Conservation (phyloP, 2,888 invertebrate genomes). For the Chromoteleia sp. region DNA sequence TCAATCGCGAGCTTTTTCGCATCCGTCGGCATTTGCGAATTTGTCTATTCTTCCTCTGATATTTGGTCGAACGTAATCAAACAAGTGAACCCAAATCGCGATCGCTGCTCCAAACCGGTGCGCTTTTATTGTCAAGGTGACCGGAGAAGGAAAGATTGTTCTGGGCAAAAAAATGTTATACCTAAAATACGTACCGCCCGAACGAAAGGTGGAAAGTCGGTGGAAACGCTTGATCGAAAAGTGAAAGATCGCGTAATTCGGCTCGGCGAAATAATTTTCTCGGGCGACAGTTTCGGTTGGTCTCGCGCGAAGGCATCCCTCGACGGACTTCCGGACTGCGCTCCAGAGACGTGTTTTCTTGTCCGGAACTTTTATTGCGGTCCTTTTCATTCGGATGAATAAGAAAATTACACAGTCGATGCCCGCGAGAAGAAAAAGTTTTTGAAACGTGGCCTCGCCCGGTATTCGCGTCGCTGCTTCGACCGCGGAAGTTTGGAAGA, state of each 20-base stretch:
- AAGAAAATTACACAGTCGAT: slow-evolving; percentile 60
- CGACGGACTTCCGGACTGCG: slow-evolving; percentile 25
- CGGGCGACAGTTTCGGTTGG: too few species aligned
- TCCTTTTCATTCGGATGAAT: slow-evolving; percentile 52
- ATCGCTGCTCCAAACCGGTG: slow-evolving; percentile 3
- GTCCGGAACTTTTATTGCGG: slow-evolving; percentile 42
- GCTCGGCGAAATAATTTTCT: slow-evolving; percentile 26
- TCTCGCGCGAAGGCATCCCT: slow-evolving; percentile 13
- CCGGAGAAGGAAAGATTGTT: not conserved
- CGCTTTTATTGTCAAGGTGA: slow-evolving; percentile 18
- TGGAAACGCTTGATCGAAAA: slow-evolving; percentile 29
- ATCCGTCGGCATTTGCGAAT: slow-evolving; percentile 54
- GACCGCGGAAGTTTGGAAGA: slow-evolving; percentile 8
- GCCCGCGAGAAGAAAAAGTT: slow-evolving; percentile 27
- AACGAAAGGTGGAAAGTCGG: too few species aligned
- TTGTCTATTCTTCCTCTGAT: slow-evolving; percentile 39
- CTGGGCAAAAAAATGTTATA: slow-evolving; percentile 5
- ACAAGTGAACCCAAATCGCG: slow-evolving; percentile 29
- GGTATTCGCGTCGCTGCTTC: slow-evolving; percentile 46
- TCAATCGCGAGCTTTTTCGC: slow-evolving; percentile 49
- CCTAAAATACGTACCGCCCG: not conserved
- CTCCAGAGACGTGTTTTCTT: slow-evolving; percentile 56
- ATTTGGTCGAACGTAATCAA: slow-evolving; percentile 51
- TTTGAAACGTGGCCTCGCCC: slow-evolving; percentile 38
- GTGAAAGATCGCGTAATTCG: slow-evolving; percentile 24